Conservation (phyloP, 2,113 vertebrate genomes). For the Siniperca knerii region DNA sequence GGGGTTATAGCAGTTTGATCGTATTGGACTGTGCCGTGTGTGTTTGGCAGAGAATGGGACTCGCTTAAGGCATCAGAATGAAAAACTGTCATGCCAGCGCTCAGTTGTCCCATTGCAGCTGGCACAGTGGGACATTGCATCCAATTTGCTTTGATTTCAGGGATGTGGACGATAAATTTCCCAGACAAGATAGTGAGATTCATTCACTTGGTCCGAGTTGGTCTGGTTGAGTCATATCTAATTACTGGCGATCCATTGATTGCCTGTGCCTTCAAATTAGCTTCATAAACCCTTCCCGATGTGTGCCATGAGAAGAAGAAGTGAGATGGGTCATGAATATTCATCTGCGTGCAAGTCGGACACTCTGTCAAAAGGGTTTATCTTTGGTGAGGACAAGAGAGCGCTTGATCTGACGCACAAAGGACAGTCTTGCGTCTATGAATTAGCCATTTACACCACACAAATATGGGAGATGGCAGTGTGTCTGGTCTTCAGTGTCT, state of each 20-base stretch:
- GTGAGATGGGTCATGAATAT: constrained; percentile 54
- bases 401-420: constrained; percentile 43
- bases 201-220: constrained; percentile 21
- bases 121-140: neutral
- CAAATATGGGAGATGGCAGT: constrained; percentile 39
- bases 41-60: constrained; percentile 10
- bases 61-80: constrained; percentile 24
- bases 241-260: constrained; percentile 53
- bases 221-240: constrained; percentile 50
- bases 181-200: constrained; percentile 19
- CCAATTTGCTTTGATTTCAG: constrained; percentile 48
- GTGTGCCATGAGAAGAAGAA: neutral
- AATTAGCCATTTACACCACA: constrained; percentile 46
- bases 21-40: neutral
- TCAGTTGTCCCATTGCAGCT: constrained; percentile 1
- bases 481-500: constrained; percentile 32
- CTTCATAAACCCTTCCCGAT: constrained; percentile 3
- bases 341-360: constrained; percentile 34
- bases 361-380: constrained; percentile 56
- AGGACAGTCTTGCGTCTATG: constrained; percentile 37
- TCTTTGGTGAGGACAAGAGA: constrained; percentile 42
- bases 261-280: constrained; percentile 13
- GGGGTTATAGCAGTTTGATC: constrained; percentile 3
- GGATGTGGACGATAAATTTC: constrained; percentile 19
- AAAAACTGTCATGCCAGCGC: constrained; percentile 14